These are phyloP conservation scores for Eumerus sabulonum DNA, from an alignment of 2,888 invertebrate species.

Conservation along the genomic window DNA sequence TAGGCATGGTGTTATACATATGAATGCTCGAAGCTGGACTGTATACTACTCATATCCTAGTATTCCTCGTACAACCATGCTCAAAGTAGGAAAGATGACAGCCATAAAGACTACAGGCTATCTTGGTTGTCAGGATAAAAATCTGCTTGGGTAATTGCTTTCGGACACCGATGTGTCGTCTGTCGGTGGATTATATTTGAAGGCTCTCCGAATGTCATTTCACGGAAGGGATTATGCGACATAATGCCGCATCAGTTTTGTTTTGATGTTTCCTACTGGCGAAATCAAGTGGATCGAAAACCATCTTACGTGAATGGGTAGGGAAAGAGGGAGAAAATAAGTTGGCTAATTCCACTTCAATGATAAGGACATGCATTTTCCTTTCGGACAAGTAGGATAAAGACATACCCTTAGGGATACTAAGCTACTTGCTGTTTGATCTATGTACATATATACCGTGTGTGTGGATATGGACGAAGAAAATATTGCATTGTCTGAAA, in stretches of 20 bases:
- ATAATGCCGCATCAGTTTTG: slow-evolving; percentile 45
- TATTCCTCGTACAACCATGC: background rate
- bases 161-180: slow-evolving; percentile 53
- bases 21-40: no score
- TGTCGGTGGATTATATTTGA: slow-evolving; percentile 50
- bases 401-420: no score
- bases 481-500: no score
- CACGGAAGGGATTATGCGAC: slow-evolving; percentile 47
- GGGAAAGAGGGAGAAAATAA: no score
- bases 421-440: no score
- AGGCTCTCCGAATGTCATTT: slow-evolving; percentile 50
- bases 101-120: slow-evolving; percentile 32
- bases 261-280: slow-evolving; percentile 50
- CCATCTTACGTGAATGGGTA: no score
- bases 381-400: no score
- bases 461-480: no score
- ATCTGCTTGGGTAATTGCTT: slow-evolving; percentile 62
- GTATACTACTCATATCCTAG: background rate
- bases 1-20: no score
- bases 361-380: no score
- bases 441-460: no score
- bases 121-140: slow-evolving; percentile 35
- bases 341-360: no score
- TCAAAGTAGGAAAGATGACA: slow-evolving; percentile 49
- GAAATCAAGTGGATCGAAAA: background rate